These are phyloP conservation scores for human DNA, from an alignment of 2,113 vertebrate genomes.

Conservation along the genomic window GRCh38 chr14:44653001-44653500, in stretches of 20 bases:
- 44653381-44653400: constrained; percentile 12
- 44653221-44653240: constrained; percentile 10
- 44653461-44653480: constrained; percentile 39
- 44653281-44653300: constrained; percentile 34
- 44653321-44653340: constrained; percentile 65
- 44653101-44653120: too few species aligned
- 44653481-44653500: constrained; percentile 58
- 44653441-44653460: neutral
- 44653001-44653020: neutral
- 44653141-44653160: too few species aligned
- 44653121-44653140: too few species aligned
- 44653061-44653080: too few species aligned
- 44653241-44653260: constrained; percentile 1
- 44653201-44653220: neutral
- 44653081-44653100: too few species aligned
- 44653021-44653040: too few species aligned
- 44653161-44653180: too few species aligned
- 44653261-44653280: constrained; percentile 47
- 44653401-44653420: constrained; percentile 47
- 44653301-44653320: constrained; percentile 50
- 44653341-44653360: constrained; percentile 47
- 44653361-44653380: constrained; percentile 53
- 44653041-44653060: too few species aligned
- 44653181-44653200: too few species aligned
- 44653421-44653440: constrained; percentile 52